Conservation (phyloP, 2,888 invertebrate species). For the Pyrrhosoma nymphula region DNA sequence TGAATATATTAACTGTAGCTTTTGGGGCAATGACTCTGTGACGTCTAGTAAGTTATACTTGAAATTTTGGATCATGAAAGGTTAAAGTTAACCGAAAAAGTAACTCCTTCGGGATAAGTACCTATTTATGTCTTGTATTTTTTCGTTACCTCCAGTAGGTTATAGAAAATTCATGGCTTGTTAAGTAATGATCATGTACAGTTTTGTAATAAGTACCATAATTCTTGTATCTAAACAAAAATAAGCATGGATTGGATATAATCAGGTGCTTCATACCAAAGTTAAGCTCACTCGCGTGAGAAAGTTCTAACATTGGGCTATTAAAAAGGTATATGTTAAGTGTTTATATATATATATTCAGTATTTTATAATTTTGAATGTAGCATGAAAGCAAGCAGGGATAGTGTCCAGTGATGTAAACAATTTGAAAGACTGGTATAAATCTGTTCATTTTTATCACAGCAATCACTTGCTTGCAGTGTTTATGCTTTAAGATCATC, state of each 20-base stretch:
- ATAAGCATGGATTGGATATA: conserved; percentile 61
- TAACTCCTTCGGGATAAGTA: conserved; percentile 21
- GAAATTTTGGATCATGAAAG: neutral
- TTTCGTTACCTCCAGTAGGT: conserved; percentile 36
- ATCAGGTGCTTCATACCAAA: conserved; percentile 65
- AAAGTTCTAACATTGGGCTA: conserved; percentile 34
- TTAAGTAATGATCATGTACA: conserved; percentile 56
- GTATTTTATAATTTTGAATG: conserved; percentile 59
- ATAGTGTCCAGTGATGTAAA: neutral
- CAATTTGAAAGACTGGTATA: neutral
- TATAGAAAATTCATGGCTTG: neutral
- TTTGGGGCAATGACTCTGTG: conserved; percentile 49
- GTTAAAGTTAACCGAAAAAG: conserved; percentile 19
- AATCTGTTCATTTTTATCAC: conserved; percentile 26
- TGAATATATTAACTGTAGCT: conserved; percentile 50
- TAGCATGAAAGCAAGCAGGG: neutral
- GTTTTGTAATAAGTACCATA: conserved; percentile 61
- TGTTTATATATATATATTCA: conserved; percentile 47
- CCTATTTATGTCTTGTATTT: conserved; percentile 33
- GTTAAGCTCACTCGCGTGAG: conserved; percentile 45
- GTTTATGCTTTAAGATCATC: neutral
- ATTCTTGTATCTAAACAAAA: conserved; percentile 42
- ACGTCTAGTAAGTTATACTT: conserved; percentile 31
- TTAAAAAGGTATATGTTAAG: conserved; percentile 21
- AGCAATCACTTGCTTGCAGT: neutral